These are phyloP conservation scores for Remorina albescens DNA, from an alignment of 2,797 vertebrate genomes.

Conservation along the genomic window DNA sequence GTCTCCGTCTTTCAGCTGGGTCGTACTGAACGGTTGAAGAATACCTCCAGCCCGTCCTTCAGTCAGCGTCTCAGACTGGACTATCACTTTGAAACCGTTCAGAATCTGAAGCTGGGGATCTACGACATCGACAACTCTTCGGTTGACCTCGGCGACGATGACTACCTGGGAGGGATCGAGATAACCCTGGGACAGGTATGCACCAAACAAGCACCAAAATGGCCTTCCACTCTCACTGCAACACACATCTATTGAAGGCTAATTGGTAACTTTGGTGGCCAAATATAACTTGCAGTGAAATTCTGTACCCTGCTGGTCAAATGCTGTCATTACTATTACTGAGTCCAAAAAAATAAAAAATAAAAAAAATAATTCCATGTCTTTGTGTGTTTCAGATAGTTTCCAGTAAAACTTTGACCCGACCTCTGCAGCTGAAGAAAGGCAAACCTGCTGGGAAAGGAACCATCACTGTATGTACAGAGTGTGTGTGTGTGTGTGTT, in stretches of 20 bases:
- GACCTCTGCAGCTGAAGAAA: conserved; percentile 91
- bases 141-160: conserved; percentile 88
- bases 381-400: conserved; percentile 66
- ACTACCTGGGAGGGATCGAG: conserved; percentile 92
- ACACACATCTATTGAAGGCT: too few species aligned
- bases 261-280: too few species aligned
- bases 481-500: not conserved
- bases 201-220: not conserved
- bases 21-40: conserved; percentile 89
- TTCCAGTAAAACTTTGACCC: conserved; percentile 88
- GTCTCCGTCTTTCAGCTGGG: conserved; percentile 79
- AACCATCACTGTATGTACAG: conserved; percentile 85
- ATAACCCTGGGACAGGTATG: conserved; percentile 92
- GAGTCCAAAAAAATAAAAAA: too few species aligned
- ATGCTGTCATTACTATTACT: not conserved
- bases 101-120: conserved; percentile 89
- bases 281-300: too few species aligned
- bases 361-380: too few species aligned
- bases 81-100: conserved; percentile 93
- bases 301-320: conserved; percentile 15
- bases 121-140: conserved; percentile 95
- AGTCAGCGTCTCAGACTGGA: conserved; percentile 89
- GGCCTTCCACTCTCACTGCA: too few species aligned
- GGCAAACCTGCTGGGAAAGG: conserved; percentile 93
- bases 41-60: conserved; percentile 90